Percentiles rank a stretch among this genome's conserved stretches.
Evolutionary conservation across 2,888 invertebrate species (phyloP).

Genomic region (Drosophila nr. medialis): DNA sequence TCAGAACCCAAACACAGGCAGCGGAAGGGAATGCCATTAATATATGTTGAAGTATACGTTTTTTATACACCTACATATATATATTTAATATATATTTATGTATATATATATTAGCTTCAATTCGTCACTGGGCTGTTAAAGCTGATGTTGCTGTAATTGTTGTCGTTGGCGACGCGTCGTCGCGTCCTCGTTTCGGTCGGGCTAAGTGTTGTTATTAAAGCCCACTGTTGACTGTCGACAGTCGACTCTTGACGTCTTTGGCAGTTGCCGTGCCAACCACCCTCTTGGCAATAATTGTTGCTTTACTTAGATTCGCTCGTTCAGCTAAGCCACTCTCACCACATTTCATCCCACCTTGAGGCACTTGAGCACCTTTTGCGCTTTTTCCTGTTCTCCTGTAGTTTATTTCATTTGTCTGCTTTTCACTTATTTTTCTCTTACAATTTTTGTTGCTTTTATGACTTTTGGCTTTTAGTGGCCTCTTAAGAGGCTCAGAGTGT

Average conservation of each 20-base stretch:
- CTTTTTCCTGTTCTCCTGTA: constrained; percentile 55
- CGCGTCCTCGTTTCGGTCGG: constrained; percentile 33
- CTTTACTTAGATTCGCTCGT: constrained; percentile 68
- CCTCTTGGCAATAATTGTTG: constrained; percentile 77
- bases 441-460: constrained; percentile 73
- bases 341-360: not conserved
- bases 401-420: constrained; percentile 77
- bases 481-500: constrained; percentile 71
- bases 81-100: constrained; percentile 11
- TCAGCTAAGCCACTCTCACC: constrained; percentile 8
- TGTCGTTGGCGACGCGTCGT: constrained; percentile 19
- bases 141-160: constrained; percentile 30
- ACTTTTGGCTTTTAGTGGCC: constrained; percentile 80
- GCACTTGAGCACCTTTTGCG: constrained; percentile 70
- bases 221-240: constrained; percentile 50
- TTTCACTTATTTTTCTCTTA: constrained; percentile 66
- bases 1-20: constrained; percentile 13
- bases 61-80: constrained; percentile 12
- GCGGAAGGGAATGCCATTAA: constrained; percentile 43
- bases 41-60: constrained; percentile 35
- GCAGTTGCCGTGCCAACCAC: constrained; percentile 28
- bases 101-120: constrained; percentile 68
- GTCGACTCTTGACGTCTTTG: constrained; percentile 45
- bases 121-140: constrained; percentile 68
- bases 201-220: constrained; percentile 69